These are phyloP conservation scores for Scomber scombrus DNA, from an alignment of 2,113 vertebrate genomes.

Conservation along the genomic window DNA sequence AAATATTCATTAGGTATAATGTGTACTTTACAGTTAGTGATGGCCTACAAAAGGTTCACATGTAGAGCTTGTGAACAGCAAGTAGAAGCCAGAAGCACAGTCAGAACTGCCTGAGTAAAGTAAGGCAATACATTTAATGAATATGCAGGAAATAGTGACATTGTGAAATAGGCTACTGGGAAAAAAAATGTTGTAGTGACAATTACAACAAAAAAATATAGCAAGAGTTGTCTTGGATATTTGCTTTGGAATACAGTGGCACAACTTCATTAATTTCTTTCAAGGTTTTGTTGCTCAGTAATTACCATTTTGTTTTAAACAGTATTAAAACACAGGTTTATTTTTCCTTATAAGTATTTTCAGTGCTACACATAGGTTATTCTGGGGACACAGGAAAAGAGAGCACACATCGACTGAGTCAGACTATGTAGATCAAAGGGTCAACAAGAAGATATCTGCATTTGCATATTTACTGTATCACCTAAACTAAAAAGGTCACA, in stretches of 20 bases:
- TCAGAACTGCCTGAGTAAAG: not conserved
- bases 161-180: no score
- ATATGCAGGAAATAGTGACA: not conserved
- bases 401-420: not conserved
- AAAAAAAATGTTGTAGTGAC: not conserved
- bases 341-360: not conserved
- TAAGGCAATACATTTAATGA: not conserved
- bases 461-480: not conserved
- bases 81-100: not conserved
- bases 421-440: not conserved
- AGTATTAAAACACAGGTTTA: not conserved
- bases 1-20: no score
- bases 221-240: not conserved
- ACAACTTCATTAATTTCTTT: no score
- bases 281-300: not conserved
- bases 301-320: not conserved
- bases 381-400: not conserved
- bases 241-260: no score
- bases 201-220: not conserved
- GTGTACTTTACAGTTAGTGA: no score
- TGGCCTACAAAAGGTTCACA: not conserved
- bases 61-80: not conserved
- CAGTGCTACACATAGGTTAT: not conserved
- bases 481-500: not conserved
- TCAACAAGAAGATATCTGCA: not conserved